Evolutionary conservation across 2,888 invertebrate species (phyloP).

Genomic region (Oegoconia quadripuncta): DNA sequence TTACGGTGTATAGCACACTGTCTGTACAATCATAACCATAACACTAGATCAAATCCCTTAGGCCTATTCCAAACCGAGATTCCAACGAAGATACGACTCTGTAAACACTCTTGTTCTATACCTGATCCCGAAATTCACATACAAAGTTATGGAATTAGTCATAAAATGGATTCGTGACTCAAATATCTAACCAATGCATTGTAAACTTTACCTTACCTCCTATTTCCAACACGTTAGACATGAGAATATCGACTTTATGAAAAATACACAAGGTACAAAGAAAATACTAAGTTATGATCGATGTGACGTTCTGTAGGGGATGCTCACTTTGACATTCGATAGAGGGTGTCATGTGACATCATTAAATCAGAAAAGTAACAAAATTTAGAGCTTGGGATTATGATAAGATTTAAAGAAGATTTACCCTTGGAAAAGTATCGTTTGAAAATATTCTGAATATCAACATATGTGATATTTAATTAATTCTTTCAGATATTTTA

Average conservation of each 20-base stretch:
- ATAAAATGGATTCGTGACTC: conserved; percentile 78
- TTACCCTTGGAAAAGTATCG: not conserved
- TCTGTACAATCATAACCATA: conserved; percentile 36
- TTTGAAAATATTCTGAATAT: conserved; percentile 8
- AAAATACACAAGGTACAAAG: conserved; percentile 18
- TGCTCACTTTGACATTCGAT: conserved; percentile 77
- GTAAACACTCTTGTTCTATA: conserved; percentile 63
- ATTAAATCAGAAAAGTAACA: conserved; percentile 75
- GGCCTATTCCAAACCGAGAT: conserved; percentile 45
- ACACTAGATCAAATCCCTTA: conserved; percentile 62
- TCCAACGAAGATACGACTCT: conserved; percentile 55
- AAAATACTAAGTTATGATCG: not conserved
- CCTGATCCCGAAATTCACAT: conserved; percentile 76
- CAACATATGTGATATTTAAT: too few relatives aligned
- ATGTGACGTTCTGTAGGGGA: conserved; percentile 29
- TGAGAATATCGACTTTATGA: conserved; percentile 23
- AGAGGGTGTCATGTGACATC: conserved; percentile 74
- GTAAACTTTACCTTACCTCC: conserved; percentile 21
- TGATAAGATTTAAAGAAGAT: not conserved
- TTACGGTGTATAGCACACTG: too few relatives aligned
- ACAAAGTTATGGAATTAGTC: conserved; percentile 79
- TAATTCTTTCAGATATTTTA: too few relatives aligned
- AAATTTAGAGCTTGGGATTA: conserved; percentile 56
- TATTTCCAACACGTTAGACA: accelerated
- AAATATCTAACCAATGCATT: conserved; percentile 74